phyloP scores from a whole-genome alignment of 1,140 invertebrate genomes.

The Magallana angulata region DNA sequence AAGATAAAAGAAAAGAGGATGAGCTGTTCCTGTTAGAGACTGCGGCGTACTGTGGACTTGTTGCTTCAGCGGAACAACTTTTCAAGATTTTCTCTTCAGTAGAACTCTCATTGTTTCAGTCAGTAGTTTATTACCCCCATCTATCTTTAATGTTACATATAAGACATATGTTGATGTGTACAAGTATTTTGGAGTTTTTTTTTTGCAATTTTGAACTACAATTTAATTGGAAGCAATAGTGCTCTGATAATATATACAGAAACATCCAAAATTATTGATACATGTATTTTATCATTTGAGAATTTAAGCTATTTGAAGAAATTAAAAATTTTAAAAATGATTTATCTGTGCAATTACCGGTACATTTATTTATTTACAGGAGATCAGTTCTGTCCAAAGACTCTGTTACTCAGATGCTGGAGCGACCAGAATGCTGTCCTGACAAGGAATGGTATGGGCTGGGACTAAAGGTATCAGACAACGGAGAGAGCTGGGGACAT shows the following conservation, averaged over 20 bases:
- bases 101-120: conserved; percentile 4
- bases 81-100: conserved; percentile 22
- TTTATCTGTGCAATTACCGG: too few relatives aligned
- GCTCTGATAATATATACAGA: too few relatives aligned
- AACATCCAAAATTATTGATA: too few relatives aligned
- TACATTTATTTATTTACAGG: not conserved
- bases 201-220: too few relatives aligned
- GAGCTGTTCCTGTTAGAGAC: not conserved
- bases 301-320: too few relatives aligned
- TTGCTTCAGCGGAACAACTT: not conserved
- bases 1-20: not conserved
- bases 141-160: too few relatives aligned
- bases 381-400: not conserved
- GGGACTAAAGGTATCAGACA: not conserved
- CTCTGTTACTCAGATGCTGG: not conserved
- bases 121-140: not conserved
- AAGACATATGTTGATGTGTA: too few relatives aligned
- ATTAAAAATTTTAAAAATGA: too few relatives aligned
- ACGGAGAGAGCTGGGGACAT: not conserved
- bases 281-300: too few relatives aligned
- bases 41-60: not conserved
- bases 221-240: too few relatives aligned
- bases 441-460: not conserved
- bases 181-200: too few relatives aligned
- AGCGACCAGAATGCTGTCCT: not conserved